Base-by-base conservation (phyloP, 2,113 vertebrate genomes). In the Misgurnus mizolepis region DNA sequence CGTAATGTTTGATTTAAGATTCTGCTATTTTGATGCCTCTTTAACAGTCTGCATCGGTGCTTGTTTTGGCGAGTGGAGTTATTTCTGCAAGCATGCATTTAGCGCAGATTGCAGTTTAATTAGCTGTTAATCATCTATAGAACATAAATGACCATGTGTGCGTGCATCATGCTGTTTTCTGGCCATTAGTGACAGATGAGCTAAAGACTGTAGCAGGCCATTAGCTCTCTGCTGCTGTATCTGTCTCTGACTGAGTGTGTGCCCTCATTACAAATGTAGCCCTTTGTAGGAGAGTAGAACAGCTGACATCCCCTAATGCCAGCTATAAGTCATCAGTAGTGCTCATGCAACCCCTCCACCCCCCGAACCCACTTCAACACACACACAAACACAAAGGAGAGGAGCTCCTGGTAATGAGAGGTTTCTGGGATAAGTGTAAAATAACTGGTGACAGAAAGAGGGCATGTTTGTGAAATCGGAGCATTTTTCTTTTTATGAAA, bases 301-400 rank as follows among this genome's bases (percentile, higher is more conserved):
- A 95, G 94, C 91, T 92, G 92, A 93, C 89, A 91, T 92, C 87
- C 92, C 91, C 93, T 95, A 95, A 95, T 93, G 94, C 94, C 94
- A 93, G 88, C 88, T 88, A 94, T 93, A 90, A 89, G 89, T 92
- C 90, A 95, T 86, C 85, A 93, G 88, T 86, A 88, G 93, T 86
- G 91, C 90, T 85, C 86, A 91, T 95, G 93, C 78, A 34, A 78
- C 58, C 80, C 27, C 50, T 43, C 50, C 62, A 56, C 61, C 62
- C 62, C 56, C 67, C 47, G 56, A 50, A 50, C 60, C 41, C 27
- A 61, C 66, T 85, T 61, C 80, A 22, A 40, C 22, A 67, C 61
- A 66, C 61, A 53, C 18, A 17, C 14, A 67, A 45, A 50, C 27
- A 62, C 58, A 70, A 53, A 53, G 50, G 12, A 15, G 50, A 15